These are phyloP conservation scores for Helleia helle DNA, from an alignment of 2,888 invertebrate genomes.

Conservation along the genomic window DNA sequence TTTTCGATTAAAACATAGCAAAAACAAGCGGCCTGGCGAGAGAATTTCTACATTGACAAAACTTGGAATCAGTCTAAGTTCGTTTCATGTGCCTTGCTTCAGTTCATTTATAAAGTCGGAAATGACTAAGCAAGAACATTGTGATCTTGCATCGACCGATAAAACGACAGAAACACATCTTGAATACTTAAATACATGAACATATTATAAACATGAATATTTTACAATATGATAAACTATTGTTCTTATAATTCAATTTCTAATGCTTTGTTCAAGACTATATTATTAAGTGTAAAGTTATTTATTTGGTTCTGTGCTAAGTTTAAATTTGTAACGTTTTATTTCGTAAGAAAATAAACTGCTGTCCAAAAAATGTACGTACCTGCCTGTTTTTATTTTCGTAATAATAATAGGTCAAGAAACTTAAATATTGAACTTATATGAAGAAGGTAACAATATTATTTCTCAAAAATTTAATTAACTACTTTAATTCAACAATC, in stretches of 20 bases:
- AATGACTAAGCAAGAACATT: too few species aligned
- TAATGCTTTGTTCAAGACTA: too few species aligned
- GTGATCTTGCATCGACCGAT: too few species aligned
- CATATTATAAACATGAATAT: too few species aligned
- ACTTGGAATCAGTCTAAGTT: slow-evolving; percentile 52
- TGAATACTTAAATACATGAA: too few species aligned
- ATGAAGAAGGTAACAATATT: background rate
- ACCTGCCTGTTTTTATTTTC: background rate
- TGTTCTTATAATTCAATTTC: too few species aligned
- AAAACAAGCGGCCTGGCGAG: slow-evolving; percentile 38
- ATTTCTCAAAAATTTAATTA: background rate
- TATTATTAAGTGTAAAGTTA: slow-evolving; percentile 23
- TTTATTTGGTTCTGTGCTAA: slow-evolving; percentile 43
- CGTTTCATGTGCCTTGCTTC: slow-evolving; percentile 58
- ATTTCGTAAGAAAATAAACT: slow-evolving; percentile 31
- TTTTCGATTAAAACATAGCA: too few species aligned
- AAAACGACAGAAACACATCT: too few species aligned
- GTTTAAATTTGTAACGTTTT: slow-evolving; percentile 54
- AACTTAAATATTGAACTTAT: too few species aligned
- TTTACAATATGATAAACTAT: too few species aligned
- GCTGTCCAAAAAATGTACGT: background rate
- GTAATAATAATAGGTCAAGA: too few species aligned
- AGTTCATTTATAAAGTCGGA: slow-evolving; percentile 57
- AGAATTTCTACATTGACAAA: slow-evolving; percentile 32
- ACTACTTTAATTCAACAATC: background rate